phyloP scores from a whole-genome alignment of 2,113 vertebrate genomes.

The Glareola pratincola region DNA sequence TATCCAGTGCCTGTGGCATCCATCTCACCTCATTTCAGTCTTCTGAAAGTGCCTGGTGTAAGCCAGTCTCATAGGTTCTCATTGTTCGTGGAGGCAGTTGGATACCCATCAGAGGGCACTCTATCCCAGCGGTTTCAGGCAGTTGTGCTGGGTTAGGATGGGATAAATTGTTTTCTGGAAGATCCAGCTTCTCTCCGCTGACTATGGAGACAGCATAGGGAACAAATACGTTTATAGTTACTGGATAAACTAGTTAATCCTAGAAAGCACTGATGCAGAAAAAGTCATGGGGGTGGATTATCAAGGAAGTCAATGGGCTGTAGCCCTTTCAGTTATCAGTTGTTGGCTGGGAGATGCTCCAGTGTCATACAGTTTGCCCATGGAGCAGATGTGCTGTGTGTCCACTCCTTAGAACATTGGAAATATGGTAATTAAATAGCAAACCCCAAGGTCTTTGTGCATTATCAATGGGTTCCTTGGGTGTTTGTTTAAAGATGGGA shows the following conservation, averaged over 20 bases:
- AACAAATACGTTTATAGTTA: neutral
- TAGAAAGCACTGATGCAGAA: neutral
- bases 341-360: neutral
- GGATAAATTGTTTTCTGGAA: neutral
- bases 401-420: neutral
- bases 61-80: neutral
- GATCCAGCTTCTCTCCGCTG: neutral
- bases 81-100: neutral
- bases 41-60: neutral
- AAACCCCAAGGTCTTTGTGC: neutral
- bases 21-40: neutral
- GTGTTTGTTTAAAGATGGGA: neutral
- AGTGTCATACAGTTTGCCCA: neutral
- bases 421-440: neutral
- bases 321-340: neutral
- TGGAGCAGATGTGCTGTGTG: neutral
- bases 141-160: neutral
- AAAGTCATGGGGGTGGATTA: neutral
- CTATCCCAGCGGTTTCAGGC: neutral
- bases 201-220: neutral
- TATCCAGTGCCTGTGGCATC: neutral
- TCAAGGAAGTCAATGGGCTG: neutral
- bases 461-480: neutral
- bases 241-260: neutral
- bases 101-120: conserved; percentile 7